Percentiles rank a stretch among this genome's conserved stretches.
Conservation (phyloP, 2,797 vertebrate species). For the Sebastolobus altivelis region DNA sequence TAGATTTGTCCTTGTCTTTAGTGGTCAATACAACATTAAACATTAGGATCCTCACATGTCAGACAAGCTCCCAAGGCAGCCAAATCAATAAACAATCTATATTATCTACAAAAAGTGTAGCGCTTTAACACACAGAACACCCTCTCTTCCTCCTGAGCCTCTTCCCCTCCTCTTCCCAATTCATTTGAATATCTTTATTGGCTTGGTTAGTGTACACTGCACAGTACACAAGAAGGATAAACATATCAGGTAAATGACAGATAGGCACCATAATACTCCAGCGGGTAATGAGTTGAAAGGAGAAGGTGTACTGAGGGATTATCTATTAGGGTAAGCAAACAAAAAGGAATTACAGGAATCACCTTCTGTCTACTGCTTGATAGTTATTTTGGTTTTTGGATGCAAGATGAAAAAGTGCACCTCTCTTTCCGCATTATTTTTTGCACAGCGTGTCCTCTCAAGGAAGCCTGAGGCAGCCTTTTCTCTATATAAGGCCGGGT, state of each 20-base stretch:
- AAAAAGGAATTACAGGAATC: constrained; percentile 26
- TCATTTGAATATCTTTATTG: constrained; percentile 41
- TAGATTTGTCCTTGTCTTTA: not conserved
- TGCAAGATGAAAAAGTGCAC: constrained; percentile 6
- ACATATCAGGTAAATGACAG: constrained; percentile 29
- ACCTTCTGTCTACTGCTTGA: not conserved
- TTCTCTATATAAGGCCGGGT: constrained; percentile 76
- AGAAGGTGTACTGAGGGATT: constrained; percentile 33
- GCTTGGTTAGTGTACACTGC: constrained; percentile 36
- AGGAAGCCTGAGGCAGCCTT: constrained; percentile 31
- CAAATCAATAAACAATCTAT: constrained; percentile 66
- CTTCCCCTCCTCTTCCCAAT: not conserved
- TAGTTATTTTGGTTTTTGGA: constrained; percentile 21
- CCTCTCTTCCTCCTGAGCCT: not conserved
- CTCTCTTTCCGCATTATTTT: constrained; percentile 31
- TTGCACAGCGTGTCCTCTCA: constrained; percentile 29
- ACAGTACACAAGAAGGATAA: constrained; percentile 45
- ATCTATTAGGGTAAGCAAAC: constrained; percentile 47
- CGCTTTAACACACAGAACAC: constrained; percentile 33
- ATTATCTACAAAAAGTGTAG: constrained; percentile 27
- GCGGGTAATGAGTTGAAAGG: constrained; percentile 23
- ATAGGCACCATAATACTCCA: constrained; percentile 31
- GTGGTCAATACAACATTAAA: constrained; percentile 34
- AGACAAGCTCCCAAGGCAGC: constrained; percentile 28
- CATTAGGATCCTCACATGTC: constrained; percentile 7